phyloP scores from a whole-genome alignment of 1,140 invertebrate genomes.

The Sminthurinus signatus region DNA sequence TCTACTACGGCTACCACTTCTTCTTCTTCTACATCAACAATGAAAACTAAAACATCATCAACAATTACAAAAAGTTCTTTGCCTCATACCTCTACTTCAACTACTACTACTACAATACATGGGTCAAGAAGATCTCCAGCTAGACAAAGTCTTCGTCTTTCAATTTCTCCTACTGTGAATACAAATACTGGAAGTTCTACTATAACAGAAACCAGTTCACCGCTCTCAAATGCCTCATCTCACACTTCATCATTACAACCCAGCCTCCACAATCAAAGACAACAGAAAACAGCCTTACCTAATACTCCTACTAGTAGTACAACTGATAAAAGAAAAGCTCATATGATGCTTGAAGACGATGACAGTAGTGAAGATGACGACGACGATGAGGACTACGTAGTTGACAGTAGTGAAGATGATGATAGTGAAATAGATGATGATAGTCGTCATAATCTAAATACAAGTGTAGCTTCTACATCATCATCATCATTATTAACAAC shows the following conservation, averaged over 20 bases:
- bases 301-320: slow-evolving; percentile 6
- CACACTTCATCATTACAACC: too few species aligned
- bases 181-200: too few species aligned
- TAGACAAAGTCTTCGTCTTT: slow-evolving; percentile 17
- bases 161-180: too few species aligned
- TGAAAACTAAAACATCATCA: neutral
- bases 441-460: neutral
- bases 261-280: too few species aligned
- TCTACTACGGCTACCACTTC: slow-evolving; percentile 10
- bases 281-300: neutral
- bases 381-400: slow-evolving; percentile 45
- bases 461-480: too few species aligned
- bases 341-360: slow-evolving; percentile 25
- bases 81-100: neutral
- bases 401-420: slow-evolving; percentile 45
- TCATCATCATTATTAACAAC: too few species aligned
- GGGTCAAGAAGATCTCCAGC: slow-evolving; percentile 8
- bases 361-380: slow-evolving; percentile 38
- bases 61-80: neutral
- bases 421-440: slow-evolving; percentile 44
- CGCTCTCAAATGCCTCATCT: too few species aligned
- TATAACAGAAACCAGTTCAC: too few species aligned
- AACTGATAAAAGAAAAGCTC: slow-evolving; percentile 16
- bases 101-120: slow-evolving; percentile 2
- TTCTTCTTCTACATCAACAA: neutral